These are phyloP conservation scores for Axinella damicornis DNA, from an alignment of 37 sponge, comb jelly and placozoan species.

Conservation along the genomic window DNA sequence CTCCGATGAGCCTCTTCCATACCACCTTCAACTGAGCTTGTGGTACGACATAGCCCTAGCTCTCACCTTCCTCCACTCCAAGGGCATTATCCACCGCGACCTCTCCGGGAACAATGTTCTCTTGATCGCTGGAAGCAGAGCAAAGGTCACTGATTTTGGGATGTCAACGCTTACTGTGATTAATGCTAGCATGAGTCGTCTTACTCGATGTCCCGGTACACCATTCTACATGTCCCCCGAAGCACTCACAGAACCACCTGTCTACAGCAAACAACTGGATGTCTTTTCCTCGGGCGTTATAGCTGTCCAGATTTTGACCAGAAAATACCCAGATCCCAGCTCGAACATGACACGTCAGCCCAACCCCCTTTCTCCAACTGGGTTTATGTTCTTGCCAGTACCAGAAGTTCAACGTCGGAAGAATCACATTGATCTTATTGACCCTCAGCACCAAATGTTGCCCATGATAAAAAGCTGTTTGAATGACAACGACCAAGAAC, in stretches of 20 bases:
- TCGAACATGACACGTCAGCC: background rate
- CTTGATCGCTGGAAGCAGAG: background rate
- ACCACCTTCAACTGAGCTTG: background rate
- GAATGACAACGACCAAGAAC: conserved; percentile 12
- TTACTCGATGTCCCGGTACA: conserved; percentile 36
- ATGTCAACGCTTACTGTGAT: conserved; percentile 3
- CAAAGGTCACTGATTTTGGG: conserved; percentile 46
- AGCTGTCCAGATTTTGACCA: conserved; percentile 21
- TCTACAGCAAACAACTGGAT: conserved; percentile 33
- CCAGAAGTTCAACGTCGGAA: conserved; percentile 10
- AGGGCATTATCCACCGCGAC: conserved; percentile 18
- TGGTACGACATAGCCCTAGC: conserved; percentile 19
- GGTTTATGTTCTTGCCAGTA: background rate
- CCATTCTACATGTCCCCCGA: conserved; percentile 47
- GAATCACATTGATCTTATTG: conserved; percentile 2
- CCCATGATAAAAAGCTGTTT: background rate
- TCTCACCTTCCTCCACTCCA: conserved; percentile 36
- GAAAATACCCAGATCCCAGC: conserved; percentile 17
- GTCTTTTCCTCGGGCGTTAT: conserved; percentile 34
- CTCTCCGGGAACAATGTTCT: conserved; percentile 37
- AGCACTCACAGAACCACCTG: conserved; percentile 2
- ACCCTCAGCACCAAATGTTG: background rate
- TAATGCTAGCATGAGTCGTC: background rate
- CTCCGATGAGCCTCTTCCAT: background rate
- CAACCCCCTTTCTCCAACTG: background rate